These are phyloP conservation scores for Ptychochromis oligacanthus DNA, from an alignment of 2,113 vertebrate genomes.

Conservation along the genomic window DNA sequence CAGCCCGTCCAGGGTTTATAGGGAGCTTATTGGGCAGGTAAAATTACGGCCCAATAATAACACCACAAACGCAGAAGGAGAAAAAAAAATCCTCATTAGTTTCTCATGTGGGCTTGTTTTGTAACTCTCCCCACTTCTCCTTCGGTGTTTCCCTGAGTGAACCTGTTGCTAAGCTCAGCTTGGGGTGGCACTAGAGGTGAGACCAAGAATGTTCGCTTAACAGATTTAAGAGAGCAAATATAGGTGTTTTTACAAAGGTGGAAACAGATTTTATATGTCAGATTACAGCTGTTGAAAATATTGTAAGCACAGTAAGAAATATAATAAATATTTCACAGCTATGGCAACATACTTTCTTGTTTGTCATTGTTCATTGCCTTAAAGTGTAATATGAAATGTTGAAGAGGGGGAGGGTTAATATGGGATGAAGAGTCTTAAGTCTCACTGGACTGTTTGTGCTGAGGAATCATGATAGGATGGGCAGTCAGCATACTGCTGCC, in stretches of 20 bases:
- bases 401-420: conserved; percentile 43
- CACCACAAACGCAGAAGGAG: conserved; percentile 4
- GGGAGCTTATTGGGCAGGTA: conserved; percentile 50
- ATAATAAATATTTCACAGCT: neutral
- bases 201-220: conserved; percentile 22
- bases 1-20: conserved; percentile 15
- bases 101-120: conserved; percentile 44
- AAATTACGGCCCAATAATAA: too few relatives aligned
- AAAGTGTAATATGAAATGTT: neutral
- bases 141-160: conserved; percentile 40
- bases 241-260: conserved; percentile 5
- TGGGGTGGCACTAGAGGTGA: conserved; percentile 22
- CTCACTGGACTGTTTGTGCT: conserved; percentile 48
- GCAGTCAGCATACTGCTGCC: conserved; percentile 48
- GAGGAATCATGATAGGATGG: conserved; percentile 61
- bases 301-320: neutral
- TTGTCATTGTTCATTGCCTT: neutral
- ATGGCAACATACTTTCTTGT: neutral
- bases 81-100: conserved; percentile 36
- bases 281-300: neutral
- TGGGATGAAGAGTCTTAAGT: conserved; percentile 54
- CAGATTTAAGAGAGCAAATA: conserved; percentile 14
- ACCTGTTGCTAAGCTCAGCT: conserved; percentile 33
- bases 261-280: neutral
- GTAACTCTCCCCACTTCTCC: conserved; percentile 25